Percentiles rank a stretch among this genome's conserved stretches.
Evolutionary conservation across 1,140 invertebrate genomes (phyloP).

Genomic region (Triops cancriformis): DNA sequence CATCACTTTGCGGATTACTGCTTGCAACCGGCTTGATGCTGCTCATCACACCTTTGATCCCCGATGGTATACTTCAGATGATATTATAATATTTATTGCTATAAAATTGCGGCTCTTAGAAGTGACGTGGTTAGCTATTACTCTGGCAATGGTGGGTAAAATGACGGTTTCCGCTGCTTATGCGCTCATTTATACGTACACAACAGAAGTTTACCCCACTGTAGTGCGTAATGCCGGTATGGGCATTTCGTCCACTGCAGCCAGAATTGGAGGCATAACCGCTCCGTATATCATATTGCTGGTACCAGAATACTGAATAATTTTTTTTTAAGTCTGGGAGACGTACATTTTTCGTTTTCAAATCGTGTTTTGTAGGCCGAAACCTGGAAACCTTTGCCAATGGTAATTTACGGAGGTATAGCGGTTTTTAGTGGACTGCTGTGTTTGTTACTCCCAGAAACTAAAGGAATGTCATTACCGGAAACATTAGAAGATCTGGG

Average conservation of each 20-base stretch:
- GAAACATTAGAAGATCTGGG: slow-evolving; percentile 34
- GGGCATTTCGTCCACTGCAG: slow-evolving; percentile 19
- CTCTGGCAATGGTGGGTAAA: slow-evolving; percentile 39
- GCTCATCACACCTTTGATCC: slow-evolving; percentile 16
- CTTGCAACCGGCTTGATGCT: slow-evolving; percentile 18
- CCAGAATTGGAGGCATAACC: slow-evolving; percentile 21
- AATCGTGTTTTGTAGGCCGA: not conserved
- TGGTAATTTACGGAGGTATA: slow-evolving; percentile 29
- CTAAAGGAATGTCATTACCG: slow-evolving; percentile 31
- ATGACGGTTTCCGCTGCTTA: slow-evolving; percentile 40
- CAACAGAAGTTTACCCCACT: slow-evolving; percentile 27
- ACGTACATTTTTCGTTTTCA: not conserved
- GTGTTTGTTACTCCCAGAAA: slow-evolving; percentile 34
- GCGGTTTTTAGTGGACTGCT: slow-evolving; percentile 30
- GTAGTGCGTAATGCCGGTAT: slow-evolving; percentile 23
- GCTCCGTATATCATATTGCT: slow-evolving; percentile 24
- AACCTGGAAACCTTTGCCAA: slow-evolving; percentile 16
- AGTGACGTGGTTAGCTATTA: slow-evolving; percentile 21
- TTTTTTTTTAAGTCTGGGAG: not conserved
- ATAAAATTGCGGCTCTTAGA: slow-evolving; percentile 14
- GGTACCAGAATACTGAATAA: not conserved
- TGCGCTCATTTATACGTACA: slow-evolving; percentile 37
- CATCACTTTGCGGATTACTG: not conserved
- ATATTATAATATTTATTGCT: not conserved
- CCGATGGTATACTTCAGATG: slow-evolving; percentile 15